Base-by-base conservation (phyloP, 2,888 invertebrate species). In the Pammene aurita region DNA sequence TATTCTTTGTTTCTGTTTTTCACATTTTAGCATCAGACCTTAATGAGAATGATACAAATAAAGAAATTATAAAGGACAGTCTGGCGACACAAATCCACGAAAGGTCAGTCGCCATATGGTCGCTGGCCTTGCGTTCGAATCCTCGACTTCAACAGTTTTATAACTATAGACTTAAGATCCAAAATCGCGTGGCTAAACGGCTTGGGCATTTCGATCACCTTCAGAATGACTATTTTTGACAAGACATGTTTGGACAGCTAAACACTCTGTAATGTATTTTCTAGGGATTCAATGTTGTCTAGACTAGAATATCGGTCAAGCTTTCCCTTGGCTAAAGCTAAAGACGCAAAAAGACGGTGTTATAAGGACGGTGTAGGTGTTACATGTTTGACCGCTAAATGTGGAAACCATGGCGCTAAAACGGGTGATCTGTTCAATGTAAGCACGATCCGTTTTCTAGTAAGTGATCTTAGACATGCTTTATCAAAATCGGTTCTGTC, bases 31-130 rank as follows among this genome's bases (percentile, higher is more conserved):
- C 7, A 60, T 35, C 14, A 46, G n/a, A 7, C 6, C 48, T 48
- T 35, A 48, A 48, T 61, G 48, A 7, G 16, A 14, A 61, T 60
- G 60, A 14, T 34, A 34, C 58, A 44, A 58, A 58, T 61, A 61
- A 50, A 48, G 61, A 38, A 48, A 41, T 50, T 16, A 50, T 61
- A 50, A 58, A 66, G 62, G 62, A 62, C 50, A 38, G 35, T 52
- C 50, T 64, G 42, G 65, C 65, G 60, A 55, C 55, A 62, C 18
- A 48, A 50, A 54, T 38, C 44, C 50, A 48, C 10, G 52, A 46
- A 67, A 70, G 72, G 70, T 70, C 72, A 70, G 42, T 46, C 67
- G 64, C 71, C 71, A 71, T 67, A 60, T 71, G 71, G 71, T 18
- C 63, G 58, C 18, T 42, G 67, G 54, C 70, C 70, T 70, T 50